These are phyloP conservation scores for Cantharis nigra DNA, from an alignment of 2,888 invertebrate species.

Conservation along the genomic window DNA sequence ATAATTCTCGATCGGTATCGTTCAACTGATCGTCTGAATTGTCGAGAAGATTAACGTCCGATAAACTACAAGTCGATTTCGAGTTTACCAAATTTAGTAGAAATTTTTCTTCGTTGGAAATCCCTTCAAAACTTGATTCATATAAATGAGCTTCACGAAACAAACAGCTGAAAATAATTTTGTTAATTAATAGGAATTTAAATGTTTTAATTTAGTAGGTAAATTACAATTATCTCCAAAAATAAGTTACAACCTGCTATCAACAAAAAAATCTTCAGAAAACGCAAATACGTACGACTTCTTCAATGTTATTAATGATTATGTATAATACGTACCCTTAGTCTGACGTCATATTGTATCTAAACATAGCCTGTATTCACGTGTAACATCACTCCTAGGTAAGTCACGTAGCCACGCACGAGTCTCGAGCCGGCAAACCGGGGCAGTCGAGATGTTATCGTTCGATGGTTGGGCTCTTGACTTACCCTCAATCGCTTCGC, in stretches of 20 bases:
- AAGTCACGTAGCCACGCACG: too few relatives aligned
- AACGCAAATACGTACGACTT: neutral
- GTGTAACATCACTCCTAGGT: too few relatives aligned
- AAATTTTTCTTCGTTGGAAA: constrained; percentile 26
- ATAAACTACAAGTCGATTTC: constrained; percentile 32
- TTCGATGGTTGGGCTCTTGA: too few relatives aligned
- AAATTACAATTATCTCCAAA: neutral
- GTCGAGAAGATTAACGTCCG: constrained; percentile 42
- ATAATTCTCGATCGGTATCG: constrained; percentile 49
- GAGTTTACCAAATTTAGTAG: constrained; percentile 42
- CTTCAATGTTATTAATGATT: neutral
- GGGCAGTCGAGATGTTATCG: too few relatives aligned
- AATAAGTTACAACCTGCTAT: neutral
- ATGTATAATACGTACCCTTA: too few relatives aligned
- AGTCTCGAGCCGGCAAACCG: too few relatives aligned
- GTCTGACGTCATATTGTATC: too few relatives aligned
- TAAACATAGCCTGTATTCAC: too few relatives aligned
- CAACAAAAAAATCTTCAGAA: neutral
- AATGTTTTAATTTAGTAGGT: neutral
- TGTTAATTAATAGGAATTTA: neutral
- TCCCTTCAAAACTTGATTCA: constrained; percentile 15
- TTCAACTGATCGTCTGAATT: constrained; percentile 48
- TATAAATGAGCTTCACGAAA: constrained; percentile 40
- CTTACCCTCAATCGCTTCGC: too few relatives aligned
- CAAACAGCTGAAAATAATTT: constrained; percentile 40